phyloP scores from a whole-genome alignment of 2,888 invertebrate genomes.

The Craniophora ligustri region DNA sequence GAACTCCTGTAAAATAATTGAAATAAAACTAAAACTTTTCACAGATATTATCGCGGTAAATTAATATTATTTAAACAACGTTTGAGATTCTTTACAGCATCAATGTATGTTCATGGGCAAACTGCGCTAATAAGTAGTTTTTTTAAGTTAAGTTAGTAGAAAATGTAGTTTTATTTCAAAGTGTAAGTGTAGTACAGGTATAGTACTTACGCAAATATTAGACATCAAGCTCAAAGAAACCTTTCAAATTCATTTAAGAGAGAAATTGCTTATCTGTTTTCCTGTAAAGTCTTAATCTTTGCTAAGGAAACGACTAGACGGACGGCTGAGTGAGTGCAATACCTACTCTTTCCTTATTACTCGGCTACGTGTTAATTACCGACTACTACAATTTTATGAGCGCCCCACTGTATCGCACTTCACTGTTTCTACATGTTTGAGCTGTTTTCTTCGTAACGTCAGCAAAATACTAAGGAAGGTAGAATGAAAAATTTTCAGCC shows the following conservation, averaged over 20 bases:
- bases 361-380: slow-evolving; percentile 71
- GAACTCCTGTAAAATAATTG: too few species aligned
- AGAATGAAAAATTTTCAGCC: slow-evolving; percentile 28
- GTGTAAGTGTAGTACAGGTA: neutral
- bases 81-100: too few species aligned
- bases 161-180: neutral
- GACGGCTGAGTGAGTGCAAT: slow-evolving; percentile 64
- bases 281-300: slow-evolving; percentile 47
- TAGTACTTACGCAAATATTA: too few species aligned
- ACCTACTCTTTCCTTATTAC: slow-evolving; percentile 66
- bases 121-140: too few species aligned
- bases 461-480: slow-evolving; percentile 28
- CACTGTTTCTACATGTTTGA: slow-evolving; percentile 44
- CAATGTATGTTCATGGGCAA: too few species aligned
- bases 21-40: too few species aligned
- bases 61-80: too few species aligned
- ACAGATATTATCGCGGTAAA: too few species aligned
- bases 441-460: slow-evolving; percentile 31
- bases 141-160: neutral
- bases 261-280: slow-evolving; percentile 10
- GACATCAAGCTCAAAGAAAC: too few species aligned
- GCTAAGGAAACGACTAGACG: slow-evolving; percentile 57
- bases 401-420: slow-evolving; percentile 53
- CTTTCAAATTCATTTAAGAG: too few species aligned
- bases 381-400: slow-evolving; percentile 67